These are phyloP conservation scores for Himalopsyche phryganea DNA, from an alignment of 1,140 invertebrate species.

Conservation along the genomic window DNA sequence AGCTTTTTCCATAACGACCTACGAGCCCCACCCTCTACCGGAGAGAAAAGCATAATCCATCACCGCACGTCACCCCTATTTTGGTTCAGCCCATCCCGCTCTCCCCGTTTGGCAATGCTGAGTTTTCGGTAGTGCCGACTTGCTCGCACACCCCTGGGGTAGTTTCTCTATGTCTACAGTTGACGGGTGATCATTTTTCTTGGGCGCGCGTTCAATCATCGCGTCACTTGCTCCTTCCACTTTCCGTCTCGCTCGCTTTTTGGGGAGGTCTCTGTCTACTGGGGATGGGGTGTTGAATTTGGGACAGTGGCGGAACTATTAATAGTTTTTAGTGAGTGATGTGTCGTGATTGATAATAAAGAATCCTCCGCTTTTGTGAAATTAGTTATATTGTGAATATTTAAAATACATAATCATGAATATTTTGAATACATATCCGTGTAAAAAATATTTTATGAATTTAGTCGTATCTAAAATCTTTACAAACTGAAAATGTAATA, in stretches of 20 bases:
- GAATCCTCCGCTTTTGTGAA: no score
- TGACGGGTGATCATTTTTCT: slow-evolving; percentile 59
- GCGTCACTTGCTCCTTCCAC: slow-evolving; percentile 48
- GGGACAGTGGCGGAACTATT: no score
- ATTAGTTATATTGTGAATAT: no score
- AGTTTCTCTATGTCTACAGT: slow-evolving; percentile 56
- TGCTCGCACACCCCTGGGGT: slow-evolving; percentile 49
- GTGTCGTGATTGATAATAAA: no score
- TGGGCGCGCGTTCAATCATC: slow-evolving; percentile 56
- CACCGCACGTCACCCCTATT: slow-evolving; percentile 57
- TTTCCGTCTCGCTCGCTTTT: slow-evolving; percentile 24
- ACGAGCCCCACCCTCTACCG: slow-evolving; percentile 52
- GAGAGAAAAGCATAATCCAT: slow-evolving; percentile 58
- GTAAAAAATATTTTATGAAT: no score
- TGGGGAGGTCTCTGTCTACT: no score
- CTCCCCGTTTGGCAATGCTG: slow-evolving; percentile 29
- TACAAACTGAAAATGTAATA: no score
- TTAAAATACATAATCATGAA: no score
- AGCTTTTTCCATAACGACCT: slow-evolving; percentile 58
- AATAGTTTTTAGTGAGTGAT: no score
- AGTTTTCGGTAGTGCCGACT: slow-evolving; percentile 32
- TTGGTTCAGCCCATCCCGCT: slow-evolving; percentile 43
- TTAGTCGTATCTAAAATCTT: no score
- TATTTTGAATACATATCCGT: no score
- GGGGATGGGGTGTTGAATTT: no score